A percentile compares a stretch with the other conserved stretches of the same genome.
Conservation (phyloP, 30 jellyfish, hydroid and myxozoan genomes). For the Turritopsis rubra region DNA sequence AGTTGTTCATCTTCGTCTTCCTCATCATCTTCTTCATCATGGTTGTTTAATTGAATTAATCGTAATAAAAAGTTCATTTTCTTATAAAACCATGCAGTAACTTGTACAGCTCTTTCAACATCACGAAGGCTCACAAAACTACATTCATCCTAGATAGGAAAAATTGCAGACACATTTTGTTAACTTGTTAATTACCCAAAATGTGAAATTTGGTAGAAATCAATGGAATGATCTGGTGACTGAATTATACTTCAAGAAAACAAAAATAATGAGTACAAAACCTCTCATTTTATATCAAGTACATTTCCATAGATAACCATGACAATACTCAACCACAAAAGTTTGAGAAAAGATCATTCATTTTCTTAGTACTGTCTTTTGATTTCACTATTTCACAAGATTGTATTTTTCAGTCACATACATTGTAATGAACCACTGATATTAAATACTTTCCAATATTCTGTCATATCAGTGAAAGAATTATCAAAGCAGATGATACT, state of each 20-base stretch:
- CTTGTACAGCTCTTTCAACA: constrained; percentile 79
- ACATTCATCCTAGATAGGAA: constrained; percentile 50
- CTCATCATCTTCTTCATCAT: neutral
- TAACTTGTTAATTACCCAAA: neutral
- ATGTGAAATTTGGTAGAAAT: too few relatives aligned
- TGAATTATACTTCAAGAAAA: neutral
- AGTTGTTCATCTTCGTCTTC: neutral
- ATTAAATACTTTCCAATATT: too few relatives aligned
- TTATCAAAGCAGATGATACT: neutral
- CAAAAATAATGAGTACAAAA: neutral
- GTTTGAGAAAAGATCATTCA: too few relatives aligned
- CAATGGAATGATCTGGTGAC: neutral
- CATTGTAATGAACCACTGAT: too few relatives aligned
- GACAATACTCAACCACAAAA: too few relatives aligned
- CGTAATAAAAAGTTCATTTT: constrained; percentile 36
- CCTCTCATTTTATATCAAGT: too few relatives aligned
- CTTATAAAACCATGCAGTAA: constrained; percentile 57
- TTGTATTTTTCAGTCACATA: too few relatives aligned
- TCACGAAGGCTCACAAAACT: constrained; percentile 79
- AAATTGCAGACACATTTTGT: neutral
- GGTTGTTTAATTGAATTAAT: neutral
- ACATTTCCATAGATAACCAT: too few relatives aligned
- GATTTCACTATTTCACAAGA: too few relatives aligned
- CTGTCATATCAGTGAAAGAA: too few relatives aligned
- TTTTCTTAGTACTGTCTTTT: too few relatives aligned